phyloP scores from a whole-genome alignment of 2,797 vertebrate species.

The Aratinga solstitialis region DNA sequence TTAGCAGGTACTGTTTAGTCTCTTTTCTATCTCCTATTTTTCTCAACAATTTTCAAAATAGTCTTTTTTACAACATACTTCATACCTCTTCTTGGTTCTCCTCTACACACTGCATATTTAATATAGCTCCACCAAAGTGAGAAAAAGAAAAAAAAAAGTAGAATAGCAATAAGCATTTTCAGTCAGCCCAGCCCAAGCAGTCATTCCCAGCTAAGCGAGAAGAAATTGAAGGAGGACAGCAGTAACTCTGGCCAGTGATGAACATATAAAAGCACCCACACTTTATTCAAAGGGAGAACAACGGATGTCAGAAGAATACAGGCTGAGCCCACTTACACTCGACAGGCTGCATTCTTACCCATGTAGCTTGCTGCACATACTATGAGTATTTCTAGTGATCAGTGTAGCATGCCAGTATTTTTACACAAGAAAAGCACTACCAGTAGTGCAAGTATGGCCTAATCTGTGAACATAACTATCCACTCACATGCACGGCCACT shows the following conservation, averaged over 20 bases:
- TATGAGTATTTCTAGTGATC: neutral
- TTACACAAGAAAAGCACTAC: neutral
- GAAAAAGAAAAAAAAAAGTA: neutral
- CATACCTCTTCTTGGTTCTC: neutral
- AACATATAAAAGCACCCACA: rapidly evolving
- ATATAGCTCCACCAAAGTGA: neutral
- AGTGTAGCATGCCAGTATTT: neutral
- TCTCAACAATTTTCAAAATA: neutral
- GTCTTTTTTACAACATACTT: neutral
- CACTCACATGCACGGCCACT: neutral
- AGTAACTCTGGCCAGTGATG: rapidly evolving
- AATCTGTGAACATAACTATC: neutral
- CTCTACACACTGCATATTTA: neutral
- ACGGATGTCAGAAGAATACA: neutral
- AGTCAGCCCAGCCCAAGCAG: neutral
- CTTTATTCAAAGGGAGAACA: neutral
- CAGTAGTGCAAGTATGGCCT: neutral
- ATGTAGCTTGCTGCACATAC: rapidly evolving
- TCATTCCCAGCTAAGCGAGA: neutral
- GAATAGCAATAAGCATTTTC: neutral
- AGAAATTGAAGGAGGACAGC: neutral
- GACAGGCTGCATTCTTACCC: neutral
- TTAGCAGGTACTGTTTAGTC: neutral
- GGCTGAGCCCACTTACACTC: neutral
- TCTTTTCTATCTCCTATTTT: neutral